These are phyloP conservation scores for Synodontis membranacea DNA, from an alignment of 2,113 vertebrate genomes.

Conservation along the genomic window DNA sequence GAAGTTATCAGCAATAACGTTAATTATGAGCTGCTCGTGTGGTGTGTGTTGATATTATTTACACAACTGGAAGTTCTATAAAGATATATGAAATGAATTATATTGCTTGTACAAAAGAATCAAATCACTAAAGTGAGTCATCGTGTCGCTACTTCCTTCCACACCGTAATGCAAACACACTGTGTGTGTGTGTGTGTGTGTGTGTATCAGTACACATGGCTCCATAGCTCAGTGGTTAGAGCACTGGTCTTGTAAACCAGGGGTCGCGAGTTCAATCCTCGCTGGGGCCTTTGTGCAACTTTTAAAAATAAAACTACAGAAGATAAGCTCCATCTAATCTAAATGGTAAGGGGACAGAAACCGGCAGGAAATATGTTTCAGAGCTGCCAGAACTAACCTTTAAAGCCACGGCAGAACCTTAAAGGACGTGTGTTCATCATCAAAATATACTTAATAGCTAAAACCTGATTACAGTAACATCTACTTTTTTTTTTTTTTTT, in stretches of 20 bases:
- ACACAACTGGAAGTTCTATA: not conserved
- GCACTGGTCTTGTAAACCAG: conserved; percentile 20
- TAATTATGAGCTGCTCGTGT: too few relatives aligned
- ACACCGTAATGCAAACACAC: not conserved
- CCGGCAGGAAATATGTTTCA: too few relatives aligned
- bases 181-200: too few relatives aligned
- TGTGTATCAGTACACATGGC: too few relatives aligned
- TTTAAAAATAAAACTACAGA: not conserved
- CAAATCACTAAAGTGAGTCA: not conserved
- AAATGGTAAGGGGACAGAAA: not conserved
- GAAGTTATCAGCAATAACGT: too few relatives aligned
- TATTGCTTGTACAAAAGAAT: not conserved
- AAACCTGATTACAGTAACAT: not conserved
- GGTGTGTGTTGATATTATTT: not conserved
- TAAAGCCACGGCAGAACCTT: not conserved
- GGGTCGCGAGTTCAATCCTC: conserved; percentile 16
- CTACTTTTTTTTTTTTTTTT: too few relatives aligned
- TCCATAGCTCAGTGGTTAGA: conserved; percentile 29
- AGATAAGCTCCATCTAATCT: not conserved
- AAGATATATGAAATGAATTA: not conserved
- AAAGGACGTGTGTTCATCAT: not conserved
- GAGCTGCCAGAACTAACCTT: not conserved
- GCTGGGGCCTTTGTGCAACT: not conserved
- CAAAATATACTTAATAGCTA: too few relatives aligned
- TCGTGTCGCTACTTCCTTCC: not conserved